Evolutionary conservation across 2,113 vertebrate species (phyloP).

Genomic region (Enhydra lutris): DNA sequence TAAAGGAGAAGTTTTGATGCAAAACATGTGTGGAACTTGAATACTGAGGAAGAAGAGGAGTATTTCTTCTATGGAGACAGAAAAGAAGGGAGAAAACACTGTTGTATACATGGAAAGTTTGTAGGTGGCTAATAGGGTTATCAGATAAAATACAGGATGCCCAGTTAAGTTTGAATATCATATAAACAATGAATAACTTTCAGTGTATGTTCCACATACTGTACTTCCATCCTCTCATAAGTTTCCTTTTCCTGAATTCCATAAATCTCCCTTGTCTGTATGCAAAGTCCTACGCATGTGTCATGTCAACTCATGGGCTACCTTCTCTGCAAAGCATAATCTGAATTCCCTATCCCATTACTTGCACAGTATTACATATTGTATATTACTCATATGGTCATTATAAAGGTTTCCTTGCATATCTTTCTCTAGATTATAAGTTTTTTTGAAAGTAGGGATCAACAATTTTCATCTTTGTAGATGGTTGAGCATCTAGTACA

Average conservation of each 20-base stretch:
- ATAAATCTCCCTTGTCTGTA: not conserved
- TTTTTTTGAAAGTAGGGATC: constrained; percentile 29
- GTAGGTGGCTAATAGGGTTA: not conserved
- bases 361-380: not conserved
- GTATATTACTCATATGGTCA: not conserved
- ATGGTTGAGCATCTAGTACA: not conserved
- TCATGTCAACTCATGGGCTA: not conserved
- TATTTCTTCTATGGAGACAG: not conserved
- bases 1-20: not conserved
- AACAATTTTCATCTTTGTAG: not conserved
- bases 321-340: not conserved
- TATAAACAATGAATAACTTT: not conserved
- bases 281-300: not conserved
- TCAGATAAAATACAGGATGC: not conserved
- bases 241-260: not conserved
- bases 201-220: not conserved
- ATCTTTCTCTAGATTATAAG: not conserved
- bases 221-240: not conserved
- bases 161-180: not conserved
- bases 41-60: not conserved
- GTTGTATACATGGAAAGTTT: not conserved
- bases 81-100: not conserved
- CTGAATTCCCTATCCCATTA: not conserved
- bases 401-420: not conserved
- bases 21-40: not conserved